These are phyloP conservation scores for Oryctes rhinoceros DNA, from an alignment of 1,140 invertebrate genomes.

Conservation along the genomic window DNA sequence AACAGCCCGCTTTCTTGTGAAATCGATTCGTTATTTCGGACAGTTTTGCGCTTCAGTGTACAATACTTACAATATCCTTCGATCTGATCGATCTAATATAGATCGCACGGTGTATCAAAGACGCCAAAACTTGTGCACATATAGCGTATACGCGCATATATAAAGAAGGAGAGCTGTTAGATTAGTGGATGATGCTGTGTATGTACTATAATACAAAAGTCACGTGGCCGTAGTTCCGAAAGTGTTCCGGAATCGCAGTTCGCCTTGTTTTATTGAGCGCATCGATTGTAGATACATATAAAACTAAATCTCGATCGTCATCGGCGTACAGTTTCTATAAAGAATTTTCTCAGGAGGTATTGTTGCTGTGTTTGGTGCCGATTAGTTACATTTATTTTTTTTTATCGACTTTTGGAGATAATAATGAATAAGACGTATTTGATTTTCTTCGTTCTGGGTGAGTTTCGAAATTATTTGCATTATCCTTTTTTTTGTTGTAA, in stretches of 20 bases:
- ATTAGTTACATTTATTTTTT: too few relatives aligned
- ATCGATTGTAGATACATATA: neutral
- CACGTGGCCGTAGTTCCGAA: constrained; percentile 4
- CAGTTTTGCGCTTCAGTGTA: too few relatives aligned
- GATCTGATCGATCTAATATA: too few relatives aligned
- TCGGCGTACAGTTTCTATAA: neutral
- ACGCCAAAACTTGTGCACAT: neutral
- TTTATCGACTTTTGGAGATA: neutral
- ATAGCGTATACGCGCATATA: neutral
- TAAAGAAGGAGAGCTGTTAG: neutral
- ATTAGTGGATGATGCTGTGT: neutral
- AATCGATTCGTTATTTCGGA: too few relatives aligned
- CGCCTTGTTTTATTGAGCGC: neutral
- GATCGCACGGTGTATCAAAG: too few relatives aligned
- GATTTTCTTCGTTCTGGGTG: neutral
- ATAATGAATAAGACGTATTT: constrained; percentile 2
- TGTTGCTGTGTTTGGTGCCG: neutral
- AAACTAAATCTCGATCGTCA: neutral
- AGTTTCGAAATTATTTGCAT: neutral
- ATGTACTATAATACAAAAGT: neutral
- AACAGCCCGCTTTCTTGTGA: too few relatives aligned
- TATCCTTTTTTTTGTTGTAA: neutral
- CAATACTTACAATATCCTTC: too few relatives aligned
- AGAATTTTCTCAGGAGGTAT: neutral
- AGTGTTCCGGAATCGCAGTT: neutral